Percentiles rank a stretch among this genome's conserved stretches.
Conservation (phyloP, 2,888 invertebrate genomes). For the Anoncus sp. region DNA sequence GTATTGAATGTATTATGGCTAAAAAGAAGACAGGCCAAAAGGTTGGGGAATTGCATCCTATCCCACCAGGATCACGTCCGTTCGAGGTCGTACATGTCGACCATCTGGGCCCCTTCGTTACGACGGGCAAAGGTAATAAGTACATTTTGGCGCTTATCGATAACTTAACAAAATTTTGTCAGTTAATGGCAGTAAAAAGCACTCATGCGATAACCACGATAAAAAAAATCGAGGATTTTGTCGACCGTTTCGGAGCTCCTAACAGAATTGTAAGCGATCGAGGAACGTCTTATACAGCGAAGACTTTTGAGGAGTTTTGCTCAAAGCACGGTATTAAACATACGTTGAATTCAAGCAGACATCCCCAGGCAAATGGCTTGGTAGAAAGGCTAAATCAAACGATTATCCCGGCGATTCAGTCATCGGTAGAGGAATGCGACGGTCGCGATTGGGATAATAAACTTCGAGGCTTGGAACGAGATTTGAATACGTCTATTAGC, state of each 20-base stretch:
- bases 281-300: conserved; percentile 51
- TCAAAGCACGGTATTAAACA: conserved; percentile 40
- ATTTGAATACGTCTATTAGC: too few relatives aligned
- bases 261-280: conserved; percentile 59
- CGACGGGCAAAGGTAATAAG: conserved; percentile 31
- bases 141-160: neutral
- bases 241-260: conserved; percentile 55
- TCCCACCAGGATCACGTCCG: conserved; percentile 58
- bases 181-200: too few relatives aligned
- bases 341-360: conserved; percentile 53
- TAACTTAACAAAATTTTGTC: conserved; percentile 8
- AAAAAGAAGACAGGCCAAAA: conserved; percentile 49
- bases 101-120: conserved; percentile 61
- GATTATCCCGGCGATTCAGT: neutral
- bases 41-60: conserved; percentile 62
- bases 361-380: conserved; percentile 60
- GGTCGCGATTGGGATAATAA: too few relatives aligned
- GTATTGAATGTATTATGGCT: conserved; percentile 59
- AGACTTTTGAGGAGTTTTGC: conserved; percentile 23
- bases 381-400: neutral
- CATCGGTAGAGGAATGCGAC: too few relatives aligned
- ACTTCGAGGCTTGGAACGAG: too few relatives aligned
- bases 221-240: conserved; percentile 41
- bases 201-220: neutral
- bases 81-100: conserved; percentile 61